Evolutionary conservation across 2,888 invertebrate genomes (phyloP), one percentile per base, ranked within the genome.

Genomic region (Leptothorax acervorum): DNA sequence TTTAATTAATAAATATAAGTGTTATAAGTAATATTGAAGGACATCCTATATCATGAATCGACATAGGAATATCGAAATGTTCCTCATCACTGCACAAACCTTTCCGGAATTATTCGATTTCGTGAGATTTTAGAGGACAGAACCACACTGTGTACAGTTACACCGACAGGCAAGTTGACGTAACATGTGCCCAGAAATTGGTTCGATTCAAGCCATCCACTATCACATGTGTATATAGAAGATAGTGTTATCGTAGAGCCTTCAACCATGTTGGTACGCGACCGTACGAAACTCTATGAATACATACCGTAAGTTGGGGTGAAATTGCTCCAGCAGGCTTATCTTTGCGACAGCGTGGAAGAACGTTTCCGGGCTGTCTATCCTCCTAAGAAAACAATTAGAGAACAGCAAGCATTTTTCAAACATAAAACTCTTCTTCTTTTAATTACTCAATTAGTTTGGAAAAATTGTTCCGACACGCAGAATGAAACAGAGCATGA

Each of bases 151-250:
- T 48, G 45, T 45, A 45, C 23, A 71, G 48, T 35, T 71, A 18
- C 23, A 68, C 18, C 39, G 18, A 45, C 35, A 53, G 68, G n/a
- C 35, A 73, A 79, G 79, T 79, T 79, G 60, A 79, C 48, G 73
- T 79, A 79, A 79, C 60, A 62, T 48, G 48, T 62, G 48, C 60
- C 60, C 39, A 79, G 73, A 79, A 79, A 79, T 79, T 79, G 79
- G 35, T 79, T 79, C 79, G 79, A 79, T 71, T 79, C 73, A 60
- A 51, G 18, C 79, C 71, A 71, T 79, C 73, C 60, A 48, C 60
- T 79, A 71, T 71, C 73, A 60, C 48, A 35, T 62, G 79, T 79
- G 60, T 71, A 79, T 57, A 48, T 60, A 60, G 45, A 48, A 79
- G 60, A 79, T 79, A 79, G 48, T 71, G 79, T 71, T 71, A 79